Conservation (phyloP, 2,113 vertebrate genomes). For the Bothrops jararaca region DNA sequence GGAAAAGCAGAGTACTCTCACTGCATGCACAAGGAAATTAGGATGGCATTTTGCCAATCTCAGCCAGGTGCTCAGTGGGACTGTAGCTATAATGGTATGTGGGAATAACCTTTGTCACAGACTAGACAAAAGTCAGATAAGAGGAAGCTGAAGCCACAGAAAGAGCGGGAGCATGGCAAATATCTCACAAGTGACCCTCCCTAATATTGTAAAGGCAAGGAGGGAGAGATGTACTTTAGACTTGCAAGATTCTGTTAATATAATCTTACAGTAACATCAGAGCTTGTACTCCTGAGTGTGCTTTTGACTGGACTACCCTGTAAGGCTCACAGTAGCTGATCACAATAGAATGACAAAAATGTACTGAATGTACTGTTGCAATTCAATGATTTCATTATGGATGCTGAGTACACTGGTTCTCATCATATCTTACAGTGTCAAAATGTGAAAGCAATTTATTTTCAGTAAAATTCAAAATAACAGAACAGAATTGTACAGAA, state of each 20-base stretch:
- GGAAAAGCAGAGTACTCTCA: background rate
- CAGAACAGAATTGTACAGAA: background rate
- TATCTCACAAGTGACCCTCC: background rate
- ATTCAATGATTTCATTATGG: background rate
- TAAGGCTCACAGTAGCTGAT: background rate
- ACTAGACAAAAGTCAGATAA: background rate
- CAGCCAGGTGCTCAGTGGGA: background rate
- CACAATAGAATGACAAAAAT: background rate
- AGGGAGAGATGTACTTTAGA: background rate
- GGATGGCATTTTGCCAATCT: background rate
- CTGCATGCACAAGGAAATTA: background rate
- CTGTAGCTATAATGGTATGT: background rate
- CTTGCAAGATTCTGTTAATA: background rate
- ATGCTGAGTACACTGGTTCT: background rate
- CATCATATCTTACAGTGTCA: background rate
- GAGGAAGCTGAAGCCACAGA: background rate
- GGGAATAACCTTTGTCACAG: background rate
- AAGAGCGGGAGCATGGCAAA: background rate
- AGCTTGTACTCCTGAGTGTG: background rate
- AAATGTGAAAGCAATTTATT: background rate
- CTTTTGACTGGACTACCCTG: background rate
- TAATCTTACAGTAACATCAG: background rate
- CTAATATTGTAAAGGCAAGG: background rate
- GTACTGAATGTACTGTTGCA: background rate
- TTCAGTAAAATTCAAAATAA: background rate